Evolutionary conservation across 2,888 invertebrate species (phyloP).

Genomic region (Augiades crinisus): DNA sequence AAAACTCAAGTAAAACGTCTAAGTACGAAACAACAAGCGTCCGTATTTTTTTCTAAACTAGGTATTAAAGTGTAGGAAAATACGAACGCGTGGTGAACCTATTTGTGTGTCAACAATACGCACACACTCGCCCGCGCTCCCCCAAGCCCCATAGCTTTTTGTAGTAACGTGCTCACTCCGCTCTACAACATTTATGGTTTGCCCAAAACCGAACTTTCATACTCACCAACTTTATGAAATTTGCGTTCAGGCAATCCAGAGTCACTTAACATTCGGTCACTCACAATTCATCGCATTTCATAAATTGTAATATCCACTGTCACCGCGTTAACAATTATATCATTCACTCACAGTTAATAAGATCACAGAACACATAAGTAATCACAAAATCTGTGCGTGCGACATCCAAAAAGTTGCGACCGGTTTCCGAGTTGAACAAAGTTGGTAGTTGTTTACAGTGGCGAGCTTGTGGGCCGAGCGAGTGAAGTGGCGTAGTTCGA

Average conservation of each 20-base stretch:
- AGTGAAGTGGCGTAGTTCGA: constrained; percentile 30
- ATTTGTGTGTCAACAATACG: constrained; percentile 65
- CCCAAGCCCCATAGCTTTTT: constrained; percentile 65
- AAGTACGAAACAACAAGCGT: too few relatives aligned
- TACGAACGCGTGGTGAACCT: constrained; percentile 44
- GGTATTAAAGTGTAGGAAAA: constrained; percentile 25
- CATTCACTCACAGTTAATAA: constrained; percentile 43
- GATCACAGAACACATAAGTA: constrained; percentile 56
- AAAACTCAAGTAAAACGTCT: too few relatives aligned
- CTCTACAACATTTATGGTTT: constrained; percentile 39
- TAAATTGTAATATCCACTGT: constrained; percentile 36
- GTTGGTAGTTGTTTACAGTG: constrained; percentile 45
- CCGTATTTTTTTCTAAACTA: not conserved
- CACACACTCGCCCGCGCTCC: constrained; percentile 66
- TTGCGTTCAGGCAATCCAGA: constrained; percentile 55
- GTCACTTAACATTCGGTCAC: constrained; percentile 47
- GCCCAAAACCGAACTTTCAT: constrained; percentile 32
- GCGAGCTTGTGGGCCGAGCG: constrained; percentile 34
- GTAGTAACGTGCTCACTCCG: constrained; percentile 43
- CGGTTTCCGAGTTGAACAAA: constrained; percentile 65
- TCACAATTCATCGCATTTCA: constrained; percentile 50
- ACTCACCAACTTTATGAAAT: constrained; percentile 59
- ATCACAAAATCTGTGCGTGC: constrained; percentile 50
- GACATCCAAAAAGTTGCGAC: constrained; percentile 59
- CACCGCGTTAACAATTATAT: constrained; percentile 47